Evolutionary conservation across 2,888 invertebrate genomes (phyloP), one percentile per base, ranked within the genome.

Genomic region (Melieria crassipennis): DNA sequence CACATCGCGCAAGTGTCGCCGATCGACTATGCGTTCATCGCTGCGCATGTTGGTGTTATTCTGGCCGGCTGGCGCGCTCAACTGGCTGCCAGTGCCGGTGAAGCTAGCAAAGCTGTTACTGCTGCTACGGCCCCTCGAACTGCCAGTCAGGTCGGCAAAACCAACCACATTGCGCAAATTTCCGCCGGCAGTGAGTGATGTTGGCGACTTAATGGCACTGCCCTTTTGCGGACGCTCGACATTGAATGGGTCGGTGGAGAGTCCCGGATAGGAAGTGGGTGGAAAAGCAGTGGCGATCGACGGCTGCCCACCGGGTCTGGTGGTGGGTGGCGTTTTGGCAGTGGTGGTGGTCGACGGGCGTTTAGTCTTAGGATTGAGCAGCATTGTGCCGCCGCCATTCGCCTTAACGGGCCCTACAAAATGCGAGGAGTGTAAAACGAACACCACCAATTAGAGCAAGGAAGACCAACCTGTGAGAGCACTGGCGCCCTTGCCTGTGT

Each of bases 371-470:
- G 79, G 79, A 70, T 81, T 81, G 13, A 80, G 43, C 9, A 82
- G 70, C 63, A 82, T 72, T 11, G 81, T 82, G 11, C 80, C 82
- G 30, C 81, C 80, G 43, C 82, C 82, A 74, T 82, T 81, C n/a
- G 75, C 77, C 73, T 81, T 81, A 11, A 78, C 68, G 10, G 78
- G 73, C 7, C 81, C 82, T 81, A 60, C 46, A 75, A 73, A 48
- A 67, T 47, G 30, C 42, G 46, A 9, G 7, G n/a, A 58, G 11
- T 50, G 10, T 50, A 50, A 9, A 50, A 10, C 11, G 50, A 2
- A 10, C 11, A 9, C 11, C 11, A 10, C 11, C 9, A 9, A 50
- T 11, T 50, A 50, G 50, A 50, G 11, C 9, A 10, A 10, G 50
- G 11, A 50, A 11, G 10, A 10, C 11, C 11, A 50, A 9, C 11